Evolutionary conservation across 1,140 invertebrate species (phyloP), one percentile per base, ranked within the genome.

Genomic region (Propsilocerus akamusi): DNA sequence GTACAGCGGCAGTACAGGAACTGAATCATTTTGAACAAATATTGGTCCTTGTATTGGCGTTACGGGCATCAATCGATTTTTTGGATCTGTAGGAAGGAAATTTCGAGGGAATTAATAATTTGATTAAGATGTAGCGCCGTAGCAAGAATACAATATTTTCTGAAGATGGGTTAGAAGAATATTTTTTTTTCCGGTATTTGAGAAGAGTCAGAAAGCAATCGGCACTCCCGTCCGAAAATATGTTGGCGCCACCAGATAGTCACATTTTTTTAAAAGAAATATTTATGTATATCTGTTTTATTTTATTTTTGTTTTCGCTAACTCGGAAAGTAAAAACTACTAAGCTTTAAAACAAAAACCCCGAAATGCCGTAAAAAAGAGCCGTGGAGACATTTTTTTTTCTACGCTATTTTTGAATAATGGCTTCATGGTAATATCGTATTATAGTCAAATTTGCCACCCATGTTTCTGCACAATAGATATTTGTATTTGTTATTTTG

Each of bases 1-100:
- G 53, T 84, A 87, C 3, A 87, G 67, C n/a, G 85, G 86, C 46
- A 89, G 83, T 1, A 89, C 85, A 17, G 86, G 84, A 22, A 86
- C 81, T 23, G 74, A 74, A 52, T 82, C 81, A 63, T 87, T 86
- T 63, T 83, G 80, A 52, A 86, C 56, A 54, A 76, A 77, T 62
- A 87, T 83, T 3, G 84, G 84, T 17, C 84, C 84, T 63, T 85
- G 81, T 49, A 86, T 81, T 10, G 83, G 83, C 22, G 83, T 86
- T 24, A 85, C 81, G 1, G 70, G 67, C 22, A 67, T 67, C 53
- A 63, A 60, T 53, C 52, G 51, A 56, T 53, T 51, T 50, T 54
- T 58, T 51, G 56, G 50, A 26, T 50, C 53, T 57, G 54, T 30
- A 49, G 49, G 54, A 53, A 47, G 20, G 3, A 47, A 34, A 46